Percentiles rank a stretch among this genome's conserved stretches.
Evolutionary conservation across 1,140 invertebrate genomes (phyloP).

Genomic region (Penaeus japonicus): DNA sequence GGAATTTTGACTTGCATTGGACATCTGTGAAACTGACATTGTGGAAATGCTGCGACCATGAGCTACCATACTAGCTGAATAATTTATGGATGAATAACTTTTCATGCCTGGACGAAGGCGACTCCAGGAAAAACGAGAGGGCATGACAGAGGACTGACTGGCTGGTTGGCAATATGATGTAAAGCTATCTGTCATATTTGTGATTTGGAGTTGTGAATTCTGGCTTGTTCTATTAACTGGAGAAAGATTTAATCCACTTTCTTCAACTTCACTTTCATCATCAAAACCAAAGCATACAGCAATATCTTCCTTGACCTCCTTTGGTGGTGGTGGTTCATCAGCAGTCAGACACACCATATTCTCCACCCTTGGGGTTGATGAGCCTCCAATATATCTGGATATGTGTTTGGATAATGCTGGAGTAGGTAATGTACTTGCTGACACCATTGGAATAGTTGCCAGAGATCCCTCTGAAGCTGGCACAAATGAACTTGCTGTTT

Average conservation of each 20-base stretch:
- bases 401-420: constrained; percentile 35
- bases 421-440: constrained; percentile 31
- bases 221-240: constrained; percentile 3
- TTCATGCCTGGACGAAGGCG: background rate
- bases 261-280: constrained; percentile 2
- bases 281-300: constrained; percentile 33
- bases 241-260: constrained; percentile 12
- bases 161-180: background rate
- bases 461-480: background rate
- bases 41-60: background rate
- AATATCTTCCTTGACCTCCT: background rate
- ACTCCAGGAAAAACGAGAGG: constrained; percentile 24
- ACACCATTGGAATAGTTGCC: constrained; percentile 21
- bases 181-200: constrained; percentile 17
- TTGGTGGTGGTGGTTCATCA: background rate
- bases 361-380: constrained; percentile 31
- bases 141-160: background rate
- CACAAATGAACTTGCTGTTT: constrained; percentile 36
- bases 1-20: background rate
- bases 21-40: background rate
- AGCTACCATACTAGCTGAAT: constrained; percentile 13
- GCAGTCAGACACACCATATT: background rate
- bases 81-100: background rate
- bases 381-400: constrained; percentile 26
- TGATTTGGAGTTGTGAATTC: background rate